These are phyloP conservation scores for Sturnira hondurensis DNA, from an alignment of 2,113 vertebrate genomes.

Conservation along the genomic window DNA sequence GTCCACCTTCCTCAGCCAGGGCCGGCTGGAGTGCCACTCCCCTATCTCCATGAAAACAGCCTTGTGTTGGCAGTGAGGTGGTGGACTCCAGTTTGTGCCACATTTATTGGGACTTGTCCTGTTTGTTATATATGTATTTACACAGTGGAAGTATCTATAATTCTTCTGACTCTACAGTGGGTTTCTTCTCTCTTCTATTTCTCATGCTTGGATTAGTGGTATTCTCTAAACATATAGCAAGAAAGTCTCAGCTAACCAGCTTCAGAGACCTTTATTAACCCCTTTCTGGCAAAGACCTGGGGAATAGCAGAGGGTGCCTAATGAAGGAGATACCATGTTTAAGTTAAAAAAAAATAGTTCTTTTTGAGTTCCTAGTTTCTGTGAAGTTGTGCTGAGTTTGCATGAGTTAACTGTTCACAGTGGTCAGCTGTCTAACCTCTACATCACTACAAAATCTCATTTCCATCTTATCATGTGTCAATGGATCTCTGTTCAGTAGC, in stretches of 20 bases:
- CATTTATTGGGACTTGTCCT: not conserved
- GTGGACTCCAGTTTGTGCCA: not conserved
- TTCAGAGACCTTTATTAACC: not conserved
- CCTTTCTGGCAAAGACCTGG: not conserved
- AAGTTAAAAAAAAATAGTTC: not conserved
- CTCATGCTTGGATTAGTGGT: accelerated
- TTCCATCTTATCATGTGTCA: not conserved
- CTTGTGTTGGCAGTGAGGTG: not conserved
- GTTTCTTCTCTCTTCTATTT: not conserved
- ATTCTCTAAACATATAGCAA: not conserved
- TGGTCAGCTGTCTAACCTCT: not conserved
- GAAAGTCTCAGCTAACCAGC: too few species aligned
- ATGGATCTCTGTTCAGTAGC: accelerated
- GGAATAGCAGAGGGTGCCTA: not conserved
- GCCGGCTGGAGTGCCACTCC: too few species aligned
- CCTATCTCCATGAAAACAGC: not conserved
- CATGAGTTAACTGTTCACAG: not conserved
- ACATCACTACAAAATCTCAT: too few species aligned
- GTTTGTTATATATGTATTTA: not conserved
- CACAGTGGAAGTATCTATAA: accelerated
- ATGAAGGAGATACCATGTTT: not conserved
- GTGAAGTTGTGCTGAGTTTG: not conserved
- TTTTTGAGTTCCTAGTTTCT: not conserved
- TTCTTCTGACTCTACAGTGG: not conserved
- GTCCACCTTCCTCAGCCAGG: not conserved